These are phyloP conservation scores for Heliconius ismenius DNA, from an alignment of 2,888 invertebrate genomes.

Conservation along the genomic window DNA sequence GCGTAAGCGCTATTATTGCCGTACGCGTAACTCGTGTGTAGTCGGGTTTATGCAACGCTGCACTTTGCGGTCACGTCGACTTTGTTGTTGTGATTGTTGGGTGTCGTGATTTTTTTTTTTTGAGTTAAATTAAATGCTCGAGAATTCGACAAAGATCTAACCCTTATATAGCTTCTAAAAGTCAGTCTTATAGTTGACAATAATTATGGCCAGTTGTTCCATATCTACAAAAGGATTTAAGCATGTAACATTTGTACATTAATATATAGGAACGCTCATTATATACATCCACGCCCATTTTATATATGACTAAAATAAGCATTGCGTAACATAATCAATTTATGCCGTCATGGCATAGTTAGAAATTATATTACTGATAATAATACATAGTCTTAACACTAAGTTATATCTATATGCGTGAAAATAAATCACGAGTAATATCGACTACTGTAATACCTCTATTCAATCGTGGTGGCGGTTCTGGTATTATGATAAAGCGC, in stretches of 20 bases:
- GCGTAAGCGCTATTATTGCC: constrained; percentile 44
- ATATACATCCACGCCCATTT: constrained; percentile 9
- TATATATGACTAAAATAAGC: constrained; percentile 10
- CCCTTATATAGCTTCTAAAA: too few relatives aligned
- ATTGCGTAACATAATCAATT: constrained; percentile 13
- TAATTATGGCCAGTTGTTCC: neutral
- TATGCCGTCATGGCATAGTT: neutral
- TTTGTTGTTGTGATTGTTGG: constrained; percentile 27
- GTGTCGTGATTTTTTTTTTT: neutral
- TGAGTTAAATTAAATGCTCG: neutral
- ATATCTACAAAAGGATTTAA: neutral
- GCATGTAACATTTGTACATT: neutral
- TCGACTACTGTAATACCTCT: too few relatives aligned
- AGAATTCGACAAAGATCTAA: too few relatives aligned
- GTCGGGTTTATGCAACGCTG: constrained; percentile 45
- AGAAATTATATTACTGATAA: neutral
- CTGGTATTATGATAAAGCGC: neutral
- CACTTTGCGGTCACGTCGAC: constrained; percentile 46
- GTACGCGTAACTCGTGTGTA: constrained; percentile 2
- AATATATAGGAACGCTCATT: neutral
- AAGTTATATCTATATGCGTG: too few relatives aligned
- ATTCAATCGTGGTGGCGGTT: neutral
- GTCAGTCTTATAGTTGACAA: too few relatives aligned
- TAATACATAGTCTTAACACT: too few relatives aligned
- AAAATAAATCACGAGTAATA: too few relatives aligned